phyloP scores from a whole-genome alignment of 1,140 invertebrate genomes.

The Sinonovacula constricta region DNA sequence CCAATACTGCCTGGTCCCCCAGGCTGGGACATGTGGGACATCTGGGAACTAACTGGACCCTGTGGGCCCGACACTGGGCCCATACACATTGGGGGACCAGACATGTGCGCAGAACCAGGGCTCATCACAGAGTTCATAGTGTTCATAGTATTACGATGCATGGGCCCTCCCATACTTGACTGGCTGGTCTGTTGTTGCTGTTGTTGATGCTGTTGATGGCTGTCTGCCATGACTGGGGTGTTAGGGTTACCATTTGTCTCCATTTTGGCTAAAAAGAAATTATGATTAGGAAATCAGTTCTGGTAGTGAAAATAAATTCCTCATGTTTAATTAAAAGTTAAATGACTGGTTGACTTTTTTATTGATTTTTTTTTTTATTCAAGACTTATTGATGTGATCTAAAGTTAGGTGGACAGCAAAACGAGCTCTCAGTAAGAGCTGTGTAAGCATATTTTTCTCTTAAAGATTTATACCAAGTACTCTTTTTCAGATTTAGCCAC shows the following conservation, averaged over 20 bases:
- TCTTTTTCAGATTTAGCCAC: no score
- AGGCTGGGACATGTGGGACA: background rate
- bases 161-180: constrained; percentile 1
- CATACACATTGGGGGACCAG: background rate
- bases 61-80: background rate
- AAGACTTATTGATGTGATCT: no score
- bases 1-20: background rate
- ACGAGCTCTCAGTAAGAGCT: no score
- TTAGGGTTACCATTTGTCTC: constrained; percentile 43
- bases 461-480: no score
- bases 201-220: constrained; percentile 13
- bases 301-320: no score
- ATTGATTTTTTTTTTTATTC: no score
- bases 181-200: no score
- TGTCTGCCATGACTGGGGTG: constrained; percentile 24
- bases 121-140: constrained; percentile 39
- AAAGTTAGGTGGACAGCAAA: no score
- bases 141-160: constrained; percentile 29
- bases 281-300: no score
- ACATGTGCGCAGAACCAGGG: constrained; percentile 1
- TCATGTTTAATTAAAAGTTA: no score
- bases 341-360: no score
- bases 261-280: constrained; percentile 26
- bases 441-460: no score
- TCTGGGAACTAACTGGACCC: constrained; percentile 22